Base-by-base conservation (phyloP, 1,140 invertebrate genomes). In the Pogonomyrmex californicus region DNA sequence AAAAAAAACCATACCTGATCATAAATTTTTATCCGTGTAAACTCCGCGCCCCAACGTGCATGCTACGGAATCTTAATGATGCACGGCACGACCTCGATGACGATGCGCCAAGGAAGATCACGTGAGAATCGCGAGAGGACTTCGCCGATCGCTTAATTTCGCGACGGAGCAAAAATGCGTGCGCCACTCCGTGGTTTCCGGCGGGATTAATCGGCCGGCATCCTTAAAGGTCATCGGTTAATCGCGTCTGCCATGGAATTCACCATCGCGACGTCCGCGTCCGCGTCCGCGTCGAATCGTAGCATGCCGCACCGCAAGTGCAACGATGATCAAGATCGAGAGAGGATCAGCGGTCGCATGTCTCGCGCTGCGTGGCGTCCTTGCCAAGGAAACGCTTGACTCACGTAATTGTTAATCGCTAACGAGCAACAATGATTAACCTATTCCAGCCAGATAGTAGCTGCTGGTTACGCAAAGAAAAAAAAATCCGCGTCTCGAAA, bases 391-490 rank as follows among this genome's bases (percentile, higher is more conserved):
- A 92, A 93, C 91, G 88, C 85, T 92, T 90, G 90, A 89, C 88
- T 92, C 92, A 91, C 85, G 92, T 93, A 94, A 94, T 94, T 94
- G 92, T 93, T 93, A 94, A 94, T 94, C 92, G 90, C 92, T 93
- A 94, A 94, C 92, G 85, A 92, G 86, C 92, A 93, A 93, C 88
- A 92, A 94, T 95, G 94, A 95, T 94, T 94, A 94, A 95, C 92
- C 94, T 94, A 94, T 94, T 91, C 44, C 90, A 88, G 86, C 65
- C 85, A 87, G 76, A 90, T 90, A 89, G 86, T 87, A 85, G 82
- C 77, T 73, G 60, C 33, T 88, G 76, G 85, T 93, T 92, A 91
- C 89, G 91, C 90, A 92, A 92, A 92, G 23, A 23, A 77, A 68
- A 71, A 76, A 62, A 65, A 68, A 6, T 2, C 23, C 54, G 62